Percentiles rank a stretch among this genome's conserved stretches.
Evolutionary conservation across 2,113 vertebrate species (phyloP).

Genomic region (Nothobranchius kuhntae): DNA sequence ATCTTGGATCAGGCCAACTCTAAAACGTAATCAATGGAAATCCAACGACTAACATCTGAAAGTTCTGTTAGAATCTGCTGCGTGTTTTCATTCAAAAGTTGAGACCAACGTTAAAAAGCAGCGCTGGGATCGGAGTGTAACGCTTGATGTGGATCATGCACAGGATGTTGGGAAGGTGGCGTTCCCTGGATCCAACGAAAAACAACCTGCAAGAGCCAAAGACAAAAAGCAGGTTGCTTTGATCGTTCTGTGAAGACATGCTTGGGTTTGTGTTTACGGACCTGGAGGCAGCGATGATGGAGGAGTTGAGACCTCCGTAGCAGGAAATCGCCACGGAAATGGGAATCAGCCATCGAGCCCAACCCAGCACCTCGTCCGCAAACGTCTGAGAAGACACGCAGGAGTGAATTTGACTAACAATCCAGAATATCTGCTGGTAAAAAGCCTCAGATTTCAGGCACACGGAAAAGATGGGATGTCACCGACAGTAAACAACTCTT

Average conservation of each 20-base stretch:
- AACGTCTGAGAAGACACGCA: conserved; percentile 73
- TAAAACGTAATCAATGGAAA: no score
- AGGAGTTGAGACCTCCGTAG: conserved; percentile 85
- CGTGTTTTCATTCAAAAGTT: not conserved
- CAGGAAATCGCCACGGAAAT: conserved; percentile 85
- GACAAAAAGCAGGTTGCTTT: not conserved
- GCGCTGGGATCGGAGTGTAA: conserved; percentile 83
- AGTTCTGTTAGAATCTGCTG: not conserved
- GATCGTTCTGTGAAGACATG: no score
- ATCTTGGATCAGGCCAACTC: no score
- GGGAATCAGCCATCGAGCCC: conserved; percentile 82
- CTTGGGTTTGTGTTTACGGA: conserved; percentile 30
- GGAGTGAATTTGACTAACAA: no score
- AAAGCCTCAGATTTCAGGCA: no score
- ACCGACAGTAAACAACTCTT: conserved; percentile 1
- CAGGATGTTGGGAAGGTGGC: conserved; percentile 80
- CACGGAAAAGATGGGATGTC: no score
- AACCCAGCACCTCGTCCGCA: conserved; percentile 81
- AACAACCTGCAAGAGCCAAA: conserved; percentile 71
- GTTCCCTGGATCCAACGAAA: conserved; percentile 84
- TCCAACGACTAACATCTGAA: not conserved
- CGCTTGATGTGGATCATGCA: conserved; percentile 83
- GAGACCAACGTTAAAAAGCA: conserved; percentile 81
- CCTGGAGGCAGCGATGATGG: conserved; percentile 85
- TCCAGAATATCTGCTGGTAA: no score